Conservation (phyloP, 1,140 invertebrate species). For the fruit fly (Drosophila melanogaster) region DNA sequence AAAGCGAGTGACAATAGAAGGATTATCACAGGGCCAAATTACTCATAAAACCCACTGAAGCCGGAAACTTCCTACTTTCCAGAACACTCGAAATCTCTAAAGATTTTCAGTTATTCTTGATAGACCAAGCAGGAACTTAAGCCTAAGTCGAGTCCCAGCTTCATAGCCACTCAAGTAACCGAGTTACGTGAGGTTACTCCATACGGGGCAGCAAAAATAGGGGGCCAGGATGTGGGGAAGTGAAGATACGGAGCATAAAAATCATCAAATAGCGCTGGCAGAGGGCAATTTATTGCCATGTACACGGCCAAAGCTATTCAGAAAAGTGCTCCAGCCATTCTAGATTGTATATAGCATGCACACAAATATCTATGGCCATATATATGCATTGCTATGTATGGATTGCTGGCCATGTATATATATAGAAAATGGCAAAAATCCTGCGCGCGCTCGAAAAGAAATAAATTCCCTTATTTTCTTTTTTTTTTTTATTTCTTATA, state of each 20-base stretch:
- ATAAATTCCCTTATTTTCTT: slow-evolving; percentile 64
- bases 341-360: slow-evolving; percentile 34
- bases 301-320: slow-evolving; percentile 43
- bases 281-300: slow-evolving; percentile 70
- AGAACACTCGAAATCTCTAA: background rate
- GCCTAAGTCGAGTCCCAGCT: slow-evolving; percentile 19
- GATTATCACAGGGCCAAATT: too few relatives aligned
- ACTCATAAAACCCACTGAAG: background rate
- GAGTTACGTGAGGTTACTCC: slow-evolving; percentile 36
- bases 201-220: background rate
- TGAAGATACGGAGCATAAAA: slow-evolving; percentile 22
- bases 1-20: too few relatives aligned
- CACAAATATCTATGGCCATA: slow-evolving; percentile 37
- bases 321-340: slow-evolving; percentile 32
- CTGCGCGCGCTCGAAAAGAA: slow-evolving; percentile 73
- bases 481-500: slow-evolving; percentile 59
- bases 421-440: slow-evolving; percentile 72
- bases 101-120: slow-evolving; percentile 27
- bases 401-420: slow-evolving; percentile 41
- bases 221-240: slow-evolving; percentile 1
- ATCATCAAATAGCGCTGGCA: slow-evolving; percentile 44
- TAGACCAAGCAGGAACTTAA: background rate
- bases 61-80: background rate
- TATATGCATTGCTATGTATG: slow-evolving; percentile 20
- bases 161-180: slow-evolving; percentile 38